Base-by-base conservation (phyloP, 1,140 invertebrate species). In the Ganaspis sp. region DNA sequence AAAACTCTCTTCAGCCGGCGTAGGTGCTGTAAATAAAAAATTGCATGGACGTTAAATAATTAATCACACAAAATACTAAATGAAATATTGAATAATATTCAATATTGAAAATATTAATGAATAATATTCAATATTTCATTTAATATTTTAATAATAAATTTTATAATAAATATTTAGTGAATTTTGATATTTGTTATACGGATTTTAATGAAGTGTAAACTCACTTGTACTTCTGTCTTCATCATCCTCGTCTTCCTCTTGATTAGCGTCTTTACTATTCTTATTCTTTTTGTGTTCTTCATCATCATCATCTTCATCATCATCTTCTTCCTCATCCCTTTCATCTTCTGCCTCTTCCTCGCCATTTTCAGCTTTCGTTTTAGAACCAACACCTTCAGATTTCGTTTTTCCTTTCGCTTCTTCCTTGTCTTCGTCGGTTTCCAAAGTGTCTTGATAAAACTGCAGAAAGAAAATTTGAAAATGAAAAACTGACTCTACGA, bases 391-490 rank as follows among this genome's bases (percentile, higher is more conserved):
- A 86, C 80, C 72, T 83, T 86, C 81, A 17, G 45, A 49, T 77
- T 86, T 77, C 75, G 81, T 83, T 87, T 85, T 71, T 92, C 90
- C n/a, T 91, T 69, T 92, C 87, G 9, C 4, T 38, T 89, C 88
- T 23, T 89, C 89, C 54, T 91, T 92, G 40, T 91, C 90, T 85
- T 95, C 92, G 82, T 94, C 93, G 21, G 94, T 94, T 84, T 96
- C 95, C 73, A 97, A 89, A 0, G 97, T 98, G 80, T 98, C 97
- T 92, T 97, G 96, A 91, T 98, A 98, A 90, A 98, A 98, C 92
- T 97, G 38, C 15, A 85, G 91, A 72, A 89, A 86, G 77, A 83
- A 76, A 69, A 29, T 12, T 26, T 58, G n/a, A n/a, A n/a, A n/a
- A n/a, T n/a, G n/a, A n/a, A n/a, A n/a, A n/a, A n/a, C n/a, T n/a